These are phyloP conservation scores for Alentia gelatinosa DNA, from an alignment of 2,888 invertebrate genomes.

Conservation along the genomic window DNA sequence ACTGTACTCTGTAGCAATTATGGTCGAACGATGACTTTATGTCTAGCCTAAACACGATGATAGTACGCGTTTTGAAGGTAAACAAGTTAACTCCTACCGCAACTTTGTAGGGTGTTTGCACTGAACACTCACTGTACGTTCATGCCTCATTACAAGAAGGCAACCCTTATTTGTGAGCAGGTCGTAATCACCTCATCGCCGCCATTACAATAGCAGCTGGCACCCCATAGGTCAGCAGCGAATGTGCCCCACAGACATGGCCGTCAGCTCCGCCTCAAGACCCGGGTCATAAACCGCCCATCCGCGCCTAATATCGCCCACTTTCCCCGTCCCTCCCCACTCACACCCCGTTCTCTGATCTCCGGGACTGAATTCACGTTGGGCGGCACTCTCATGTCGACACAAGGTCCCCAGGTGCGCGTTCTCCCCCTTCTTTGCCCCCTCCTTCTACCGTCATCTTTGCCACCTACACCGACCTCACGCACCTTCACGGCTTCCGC, in stretches of 20 bases:
- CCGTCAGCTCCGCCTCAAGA: neutral
- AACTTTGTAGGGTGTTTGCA: too few relatives aligned
- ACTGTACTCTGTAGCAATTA: too few relatives aligned
- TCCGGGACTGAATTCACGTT: neutral
- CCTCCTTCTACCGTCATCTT: too few relatives aligned
- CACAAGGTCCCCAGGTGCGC: neutral
- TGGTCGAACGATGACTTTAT: too few relatives aligned
- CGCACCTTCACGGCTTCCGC: neutral
- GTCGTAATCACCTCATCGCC: neutral
- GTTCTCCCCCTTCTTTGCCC: neutral
- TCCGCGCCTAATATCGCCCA: neutral
- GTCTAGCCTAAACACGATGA: too few relatives aligned
- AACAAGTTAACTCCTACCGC: too few relatives aligned
- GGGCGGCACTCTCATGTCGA: neutral
- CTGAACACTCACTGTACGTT: too few relatives aligned
- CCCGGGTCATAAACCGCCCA: constrained; percentile 1
- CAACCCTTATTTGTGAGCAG: neutral
- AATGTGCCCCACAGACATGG: neutral
- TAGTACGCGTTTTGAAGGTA: too few relatives aligned
- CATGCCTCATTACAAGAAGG: too few relatives aligned
- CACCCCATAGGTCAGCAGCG: neutral
- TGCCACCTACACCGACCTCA: neutral
- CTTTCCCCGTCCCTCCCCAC: neutral
- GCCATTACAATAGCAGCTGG: neutral
- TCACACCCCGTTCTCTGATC: neutral